Evolutionary conservation across 2,888 invertebrate species (phyloP).

Genomic region (Sesia apiformis): DNA sequence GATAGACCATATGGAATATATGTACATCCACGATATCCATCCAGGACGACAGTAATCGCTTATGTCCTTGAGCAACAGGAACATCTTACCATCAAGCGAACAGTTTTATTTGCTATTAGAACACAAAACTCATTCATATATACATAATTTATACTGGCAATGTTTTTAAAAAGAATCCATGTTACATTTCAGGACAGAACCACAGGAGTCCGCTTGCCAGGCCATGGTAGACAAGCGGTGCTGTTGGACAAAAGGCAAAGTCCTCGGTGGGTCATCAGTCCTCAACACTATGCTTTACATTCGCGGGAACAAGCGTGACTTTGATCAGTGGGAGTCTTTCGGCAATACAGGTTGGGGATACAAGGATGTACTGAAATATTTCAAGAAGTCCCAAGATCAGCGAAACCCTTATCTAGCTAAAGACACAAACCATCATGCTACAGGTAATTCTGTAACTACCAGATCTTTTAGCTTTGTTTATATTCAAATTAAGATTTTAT

Average conservation of each 20-base stretch:
- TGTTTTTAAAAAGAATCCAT: not conserved
- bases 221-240: constrained; percentile 90
- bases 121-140: not conserved
- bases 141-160: not conserved
- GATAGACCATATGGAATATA: too few species aligned
- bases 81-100: too few species aligned
- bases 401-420: constrained; percentile 89
- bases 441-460: constrained; percentile 60
- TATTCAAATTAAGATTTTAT: not conserved
- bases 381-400: constrained; percentile 91
- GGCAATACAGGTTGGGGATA: constrained; percentile 94
- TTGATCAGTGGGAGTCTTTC: constrained; percentile 87
- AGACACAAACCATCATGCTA: constrained; percentile 80
- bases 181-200: constrained; percentile 80
- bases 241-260: constrained; percentile 93
- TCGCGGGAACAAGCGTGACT: constrained; percentile 90
- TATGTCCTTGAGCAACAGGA: too few species aligned
- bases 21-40: too few species aligned
- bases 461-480: not conserved
- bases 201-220: constrained; percentile 87
- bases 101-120: too few species aligned
- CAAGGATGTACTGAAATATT: constrained; percentile 86
- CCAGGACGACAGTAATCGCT: too few species aligned
- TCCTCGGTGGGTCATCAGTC: constrained; percentile 90
- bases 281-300: constrained; percentile 94